Base-by-base conservation (phyloP, 2,888 invertebrate species). In the Falcaria lacertinaria region DNA sequence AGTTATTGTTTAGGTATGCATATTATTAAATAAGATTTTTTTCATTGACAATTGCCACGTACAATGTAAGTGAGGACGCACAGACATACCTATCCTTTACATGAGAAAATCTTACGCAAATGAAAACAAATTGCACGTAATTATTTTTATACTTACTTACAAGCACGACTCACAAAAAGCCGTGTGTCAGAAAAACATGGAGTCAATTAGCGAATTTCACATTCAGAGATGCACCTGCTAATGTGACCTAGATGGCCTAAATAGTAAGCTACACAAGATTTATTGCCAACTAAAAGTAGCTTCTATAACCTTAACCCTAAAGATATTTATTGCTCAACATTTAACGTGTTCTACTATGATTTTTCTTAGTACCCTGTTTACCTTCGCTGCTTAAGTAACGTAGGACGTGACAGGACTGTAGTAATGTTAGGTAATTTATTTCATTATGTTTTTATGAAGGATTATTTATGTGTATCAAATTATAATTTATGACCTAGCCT, bases 191-290 rank as follows among this genome's bases (percentile, higher is more conserved):
- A 13, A 35, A n/a, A 17, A 22, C 36, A 7, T 11, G 7, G 19
- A 36, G 36, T 14, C 36, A 28, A 28, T 36, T 36, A 36, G 39
- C 44, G 4, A 46, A 45, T 43, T 50, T 46, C 25, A 40, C 37
- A 43, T 45, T 22, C 37, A 44, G 48, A 48, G 53, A 50, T 53
- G 25, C 53, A 53, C 50, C 45, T 50, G 46, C 42, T 43, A 40
- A 47, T 47, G 33, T 49, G 28, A 37, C 40, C 54, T 37, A 45
- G 32, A 40, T 41, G 32, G 13, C 14, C 39, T 39, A 35, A 34
- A 39, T 38, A 15, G 34, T 34, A 33, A 34, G 19, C 32, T 8
- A 39, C 33, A 22, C 16, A 15, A 25, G 37, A 25, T 37, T 14
- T 22, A 14, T 25, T 37, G 7, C 22, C 13, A 5, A n/a, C 37